Conservation (phyloP, 2,888 invertebrate species). For the Choreutis nemorana region DNA sequence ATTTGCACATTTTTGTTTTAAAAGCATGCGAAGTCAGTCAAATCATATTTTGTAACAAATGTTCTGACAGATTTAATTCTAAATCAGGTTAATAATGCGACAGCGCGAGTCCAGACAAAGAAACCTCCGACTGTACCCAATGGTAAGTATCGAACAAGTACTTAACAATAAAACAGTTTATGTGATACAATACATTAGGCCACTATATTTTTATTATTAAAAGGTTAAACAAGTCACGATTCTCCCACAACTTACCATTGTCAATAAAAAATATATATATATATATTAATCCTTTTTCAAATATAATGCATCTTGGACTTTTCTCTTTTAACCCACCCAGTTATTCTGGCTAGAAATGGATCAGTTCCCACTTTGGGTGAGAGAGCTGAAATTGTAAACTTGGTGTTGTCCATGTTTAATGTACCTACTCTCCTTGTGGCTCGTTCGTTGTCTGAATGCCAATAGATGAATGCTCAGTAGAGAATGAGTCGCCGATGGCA, state of each 20-base stretch:
- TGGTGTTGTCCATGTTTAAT: slow-evolving; percentile 45
- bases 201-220: slow-evolving; percentile 1
- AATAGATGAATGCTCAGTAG: slow-evolving; percentile 62
- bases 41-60: background rate
- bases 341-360: slow-evolving; percentile 71
- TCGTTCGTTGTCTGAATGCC: slow-evolving; percentile 60
- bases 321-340: slow-evolving; percentile 63
- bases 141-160: slow-evolving; percentile 69
- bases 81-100: slow-evolving; percentile 97
- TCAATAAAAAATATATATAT: background rate
- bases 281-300: slow-evolving; percentile 5
- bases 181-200: background rate
- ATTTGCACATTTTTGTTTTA: too few relatives aligned
- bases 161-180: background rate
- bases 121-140: slow-evolving; percentile 92
- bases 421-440: slow-evolving; percentile 38
- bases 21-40: too few relatives aligned
- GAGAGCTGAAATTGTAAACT: slow-evolving; percentile 59
- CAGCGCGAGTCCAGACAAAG: slow-evolving; percentile 99
- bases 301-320: slow-evolving; percentile 52
- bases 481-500: too few relatives aligned
- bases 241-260: background rate
- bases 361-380: slow-evolving; percentile 71
- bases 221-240: too few relatives aligned
- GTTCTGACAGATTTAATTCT: slow-evolving; percentile 27